Evolutionary conservation across 2,797 vertebrate genomes (phyloP).

Genomic region (Anabacerthia variegaticeps): DNA sequence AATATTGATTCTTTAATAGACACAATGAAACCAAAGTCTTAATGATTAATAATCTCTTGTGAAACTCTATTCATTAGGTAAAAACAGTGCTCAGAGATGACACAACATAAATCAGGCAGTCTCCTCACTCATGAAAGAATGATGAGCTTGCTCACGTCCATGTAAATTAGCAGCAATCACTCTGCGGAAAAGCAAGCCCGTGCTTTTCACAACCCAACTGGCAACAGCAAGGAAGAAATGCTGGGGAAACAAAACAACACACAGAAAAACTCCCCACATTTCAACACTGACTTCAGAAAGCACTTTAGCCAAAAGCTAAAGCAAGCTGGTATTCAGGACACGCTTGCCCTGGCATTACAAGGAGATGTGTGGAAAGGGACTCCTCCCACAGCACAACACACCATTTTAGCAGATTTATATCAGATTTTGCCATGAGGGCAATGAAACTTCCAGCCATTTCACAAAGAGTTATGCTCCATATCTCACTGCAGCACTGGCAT

Average conservation of each 20-base stretch:
- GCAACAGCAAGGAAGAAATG: not conserved
- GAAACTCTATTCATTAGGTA: conserved; percentile 56
- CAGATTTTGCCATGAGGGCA: not conserved
- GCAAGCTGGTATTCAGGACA: not conserved
- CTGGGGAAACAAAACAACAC: not conserved
- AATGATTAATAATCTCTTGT: conserved; percentile 46
- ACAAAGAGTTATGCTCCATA: not conserved
- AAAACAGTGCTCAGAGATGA: conserved; percentile 27
- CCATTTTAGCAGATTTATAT: not conserved
- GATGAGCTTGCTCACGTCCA: not conserved
- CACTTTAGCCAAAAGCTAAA: not conserved
- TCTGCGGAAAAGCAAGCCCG: not conserved
- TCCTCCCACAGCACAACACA: not conserved
- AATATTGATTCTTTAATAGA: conserved; percentile 30
- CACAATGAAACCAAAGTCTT: conserved; percentile 21
- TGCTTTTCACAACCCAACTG: not conserved
- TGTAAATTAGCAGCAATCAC: conserved; percentile 22
- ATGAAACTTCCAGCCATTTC: not conserved
- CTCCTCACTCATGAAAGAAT: conserved; percentile 24
- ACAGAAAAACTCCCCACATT: not conserved
- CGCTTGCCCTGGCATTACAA: not conserved
- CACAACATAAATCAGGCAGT: conserved; percentile 33
- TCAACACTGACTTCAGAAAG: not conserved
- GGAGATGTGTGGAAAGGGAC: not conserved
- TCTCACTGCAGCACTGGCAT: not conserved